These are phyloP conservation scores for Pygmarrhopalites habei DNA, from an alignment of 1,140 invertebrate species.

Conservation along the genomic window DNA sequence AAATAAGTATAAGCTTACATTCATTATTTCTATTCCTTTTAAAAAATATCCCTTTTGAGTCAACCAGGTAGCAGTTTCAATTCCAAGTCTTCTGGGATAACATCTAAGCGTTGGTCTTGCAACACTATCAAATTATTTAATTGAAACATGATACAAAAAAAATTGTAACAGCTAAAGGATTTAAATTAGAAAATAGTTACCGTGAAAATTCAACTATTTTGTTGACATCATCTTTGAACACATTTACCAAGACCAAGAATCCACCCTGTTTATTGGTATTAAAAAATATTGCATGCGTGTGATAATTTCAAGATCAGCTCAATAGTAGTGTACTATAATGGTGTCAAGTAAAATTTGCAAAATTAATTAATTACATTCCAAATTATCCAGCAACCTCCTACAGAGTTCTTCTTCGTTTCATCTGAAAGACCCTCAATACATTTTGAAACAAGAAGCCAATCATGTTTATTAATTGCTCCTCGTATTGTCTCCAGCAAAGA, in stretches of 20 bases:
- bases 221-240: constrained; percentile 14
- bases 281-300: not conserved
- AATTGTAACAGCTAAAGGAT: not conserved
- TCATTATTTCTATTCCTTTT: not conserved
- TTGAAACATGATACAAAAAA: not conserved
- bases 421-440: constrained; percentile 7
- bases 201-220: constrained; percentile 15
- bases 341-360: not conserved
- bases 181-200: constrained; percentile 4
- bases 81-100: constrained; percentile 18
- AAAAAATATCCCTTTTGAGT: constrained; percentile 33
- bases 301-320: not conserved
- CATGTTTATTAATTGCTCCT: constrained; percentile 14
- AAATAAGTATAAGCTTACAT: constrained; percentile 8
- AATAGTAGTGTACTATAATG: not conserved
- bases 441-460: constrained; percentile 22
- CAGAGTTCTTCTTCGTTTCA: not conserved
- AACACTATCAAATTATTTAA: constrained; percentile 10
- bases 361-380: constrained; percentile 23
- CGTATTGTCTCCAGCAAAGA: constrained; percentile 3
- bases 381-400: constrained; percentile 5
- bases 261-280: constrained; percentile 19
- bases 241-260: constrained; percentile 19
- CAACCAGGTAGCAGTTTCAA: constrained; percentile 25
- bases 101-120: not conserved